Percentiles rank a stretch among this genome's conserved stretches.
These are phyloP conservation scores for Petroica traversi DNA, from an alignment of 2,113 vertebrate species.

Conservation along the genomic window DNA sequence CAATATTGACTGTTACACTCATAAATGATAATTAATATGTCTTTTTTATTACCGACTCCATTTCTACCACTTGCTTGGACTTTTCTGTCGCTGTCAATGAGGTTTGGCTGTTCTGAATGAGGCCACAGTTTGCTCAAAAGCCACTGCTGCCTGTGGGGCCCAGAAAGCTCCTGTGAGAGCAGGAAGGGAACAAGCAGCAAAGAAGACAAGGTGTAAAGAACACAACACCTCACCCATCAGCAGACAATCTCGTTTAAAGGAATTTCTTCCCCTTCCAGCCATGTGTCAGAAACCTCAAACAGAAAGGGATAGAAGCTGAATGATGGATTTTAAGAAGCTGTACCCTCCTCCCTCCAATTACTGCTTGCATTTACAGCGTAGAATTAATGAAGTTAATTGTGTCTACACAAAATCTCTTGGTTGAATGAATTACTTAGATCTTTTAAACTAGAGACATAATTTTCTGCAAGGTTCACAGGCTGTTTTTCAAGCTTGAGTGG, in stretches of 20 bases:
- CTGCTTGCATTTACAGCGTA: not conserved
- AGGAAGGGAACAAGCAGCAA: not conserved
- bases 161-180: not conserved
- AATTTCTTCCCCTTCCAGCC: not conserved
- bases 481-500: not conserved
- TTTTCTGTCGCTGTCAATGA: not conserved
- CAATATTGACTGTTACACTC: not conserved
- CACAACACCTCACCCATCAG: not conserved
- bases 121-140: not conserved
- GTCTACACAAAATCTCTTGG: not conserved
- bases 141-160: not conserved
- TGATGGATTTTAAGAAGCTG: not conserved
- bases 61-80: not conserved
- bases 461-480: not conserved
- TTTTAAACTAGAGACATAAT: not conserved
- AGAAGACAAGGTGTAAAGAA: not conserved
- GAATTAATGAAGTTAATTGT: not conserved
- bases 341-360: not conserved
- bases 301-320: not conserved
- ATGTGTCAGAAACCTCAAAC: not conserved
- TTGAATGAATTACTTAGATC: not conserved
- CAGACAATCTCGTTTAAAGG: not conserved
- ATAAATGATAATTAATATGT: not conserved
- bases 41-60: not conserved
- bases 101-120: rapidly evolving